Conservation (phyloP, 2,797 vertebrate species). For the Melanitta fusca region DNA sequence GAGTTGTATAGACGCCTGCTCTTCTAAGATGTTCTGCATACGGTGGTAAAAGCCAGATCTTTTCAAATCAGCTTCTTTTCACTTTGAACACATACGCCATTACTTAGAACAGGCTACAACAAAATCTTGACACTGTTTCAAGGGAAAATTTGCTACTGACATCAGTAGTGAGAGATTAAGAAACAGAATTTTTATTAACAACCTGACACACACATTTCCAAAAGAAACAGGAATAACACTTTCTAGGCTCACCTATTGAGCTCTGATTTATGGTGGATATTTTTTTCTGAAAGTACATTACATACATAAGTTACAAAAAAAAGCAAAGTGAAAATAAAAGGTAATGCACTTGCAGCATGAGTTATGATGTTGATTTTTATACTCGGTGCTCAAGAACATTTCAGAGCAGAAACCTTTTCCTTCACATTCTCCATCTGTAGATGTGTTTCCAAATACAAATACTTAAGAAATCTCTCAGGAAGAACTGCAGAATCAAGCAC, state of each 20-base stretch:
- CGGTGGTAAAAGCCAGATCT: background rate
- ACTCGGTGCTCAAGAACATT: background rate
- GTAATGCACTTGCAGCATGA: background rate
- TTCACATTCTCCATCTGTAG: background rate
- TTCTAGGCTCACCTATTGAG: background rate
- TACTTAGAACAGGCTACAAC: background rate
- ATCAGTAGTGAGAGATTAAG: background rate
- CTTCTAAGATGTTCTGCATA: background rate
- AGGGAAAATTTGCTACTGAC: background rate
- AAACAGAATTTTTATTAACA: background rate
- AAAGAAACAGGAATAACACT: background rate
- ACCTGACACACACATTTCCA: background rate
- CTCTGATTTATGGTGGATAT: background rate
- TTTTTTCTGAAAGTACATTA: background rate
- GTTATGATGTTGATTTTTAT: background rate
- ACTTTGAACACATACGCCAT: background rate
- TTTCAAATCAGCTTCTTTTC: background rate
- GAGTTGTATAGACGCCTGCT: background rate
- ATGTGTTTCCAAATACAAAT: background rate
- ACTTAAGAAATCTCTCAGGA: background rate
- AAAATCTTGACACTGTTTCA: background rate
- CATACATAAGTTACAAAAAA: background rate
- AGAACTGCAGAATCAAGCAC: background rate
- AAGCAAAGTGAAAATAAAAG: background rate
- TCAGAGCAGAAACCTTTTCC: background rate